Base-by-base conservation (phyloP, 2,888 invertebrate species). In the Sericinus montela region DNA sequence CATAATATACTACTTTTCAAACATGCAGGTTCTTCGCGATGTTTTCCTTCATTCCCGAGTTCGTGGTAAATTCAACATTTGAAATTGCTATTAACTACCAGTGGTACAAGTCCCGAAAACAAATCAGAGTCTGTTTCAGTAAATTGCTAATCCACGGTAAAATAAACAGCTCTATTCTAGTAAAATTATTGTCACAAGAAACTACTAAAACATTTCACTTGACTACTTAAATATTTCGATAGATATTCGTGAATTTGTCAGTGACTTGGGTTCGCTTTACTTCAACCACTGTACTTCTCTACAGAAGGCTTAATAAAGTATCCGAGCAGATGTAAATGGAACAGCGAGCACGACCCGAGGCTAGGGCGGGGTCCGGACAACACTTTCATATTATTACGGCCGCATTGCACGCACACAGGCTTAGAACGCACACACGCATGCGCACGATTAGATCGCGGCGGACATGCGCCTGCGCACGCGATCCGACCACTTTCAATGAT, bases 401-500 rank as follows among this genome's bases (percentile, higher is more conserved):
- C 72, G 70, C 77, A 74, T 69, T 70, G 80, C 80, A 75, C 80
- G 65, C 82, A 78, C 75, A 78, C 72, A 45, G 16, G 34, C 52
- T 41, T 51, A 56, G 23, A 56, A 60, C 71, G 48, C 73, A 68
- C 75, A 59, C 61, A 69, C 70, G 60, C 41, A 37, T 59, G 51
- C 57, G 38, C 57, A 42, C 67, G 58, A 60, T 66, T 68, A 68
- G 68, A 72, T 67, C 68, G 61, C 60, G 19, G 40, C 51, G 56
- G 51, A 58, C 59, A 58, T 48, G 53, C 32, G 32, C 32, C 58
- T 69, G 79, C 73, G 85, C 86, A 86, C 86, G 86, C 87, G 85
- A 86, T 83, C 75, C 71, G 66, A 80, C 81, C 80, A 86, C 87
- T 86, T 85, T 87, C 87, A 86, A 87, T 88, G 85, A 86, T 87